Evolutionary conservation across 2,113 vertebrate species (phyloP).

Genomic region (Turnix velox): DNA sequence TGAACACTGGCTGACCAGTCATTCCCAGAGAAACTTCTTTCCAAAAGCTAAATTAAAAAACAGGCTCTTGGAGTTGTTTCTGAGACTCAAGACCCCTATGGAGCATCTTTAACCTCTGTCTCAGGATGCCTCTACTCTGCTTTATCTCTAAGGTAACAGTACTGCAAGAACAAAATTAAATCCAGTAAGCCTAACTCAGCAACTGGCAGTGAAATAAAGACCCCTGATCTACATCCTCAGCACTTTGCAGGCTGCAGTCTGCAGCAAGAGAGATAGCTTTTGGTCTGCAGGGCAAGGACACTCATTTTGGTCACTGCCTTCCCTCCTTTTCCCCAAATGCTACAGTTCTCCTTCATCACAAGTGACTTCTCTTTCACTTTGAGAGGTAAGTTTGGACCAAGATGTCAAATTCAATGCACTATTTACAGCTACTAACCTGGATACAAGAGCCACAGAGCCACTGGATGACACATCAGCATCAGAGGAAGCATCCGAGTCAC

Average conservation of each 20-base stretch:
- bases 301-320: background rate
- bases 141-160: background rate
- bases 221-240: background rate
- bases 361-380: no score
- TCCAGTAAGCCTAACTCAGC: background rate
- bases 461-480: conserved; percentile 43
- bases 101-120: background rate
- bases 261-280: background rate
- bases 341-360: background rate
- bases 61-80: background rate
- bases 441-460: conserved; percentile 51
- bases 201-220: background rate
- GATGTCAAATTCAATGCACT: background rate
- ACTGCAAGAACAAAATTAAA: background rate
- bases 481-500: conserved; percentile 76
- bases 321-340: background rate
- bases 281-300: background rate
- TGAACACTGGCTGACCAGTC: background rate
- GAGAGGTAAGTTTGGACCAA: background rate
- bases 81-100: background rate
- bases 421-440: conserved; percentile 70
- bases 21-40: background rate
- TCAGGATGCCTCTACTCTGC: background rate
- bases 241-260: background rate
- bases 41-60: background rate